A percentile compares a stretch with the other conserved stretches of the same genome.
Conservation (phyloP, 2,888 invertebrate species). For the Mimachlamys varia region DNA sequence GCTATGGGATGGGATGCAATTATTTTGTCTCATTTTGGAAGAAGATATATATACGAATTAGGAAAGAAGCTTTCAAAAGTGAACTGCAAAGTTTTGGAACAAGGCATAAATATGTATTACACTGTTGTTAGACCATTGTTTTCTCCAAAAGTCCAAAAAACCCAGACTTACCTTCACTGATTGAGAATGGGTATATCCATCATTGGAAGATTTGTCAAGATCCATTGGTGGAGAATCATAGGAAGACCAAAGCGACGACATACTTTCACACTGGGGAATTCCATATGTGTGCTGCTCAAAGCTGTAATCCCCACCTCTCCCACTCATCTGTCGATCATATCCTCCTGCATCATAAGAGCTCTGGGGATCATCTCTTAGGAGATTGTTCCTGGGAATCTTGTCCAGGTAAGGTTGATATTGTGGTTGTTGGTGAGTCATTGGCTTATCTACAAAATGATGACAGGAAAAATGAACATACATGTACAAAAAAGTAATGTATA, state of each 20-base stretch:
- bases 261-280: background rate
- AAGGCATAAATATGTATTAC: too few species aligned
- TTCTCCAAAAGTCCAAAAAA: too few species aligned
- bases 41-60: too few species aligned
- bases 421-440: background rate
- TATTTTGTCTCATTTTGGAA: too few species aligned
- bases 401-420: background rate
- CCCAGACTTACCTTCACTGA: too few species aligned
- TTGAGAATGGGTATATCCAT: background rate
- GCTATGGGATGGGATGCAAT: too few species aligned
- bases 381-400: background rate
- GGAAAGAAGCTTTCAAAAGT: too few species aligned
- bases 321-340: background rate
- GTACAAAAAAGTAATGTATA: too few species aligned
- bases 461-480: background rate
- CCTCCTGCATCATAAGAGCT: background rate
- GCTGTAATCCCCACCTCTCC: background rate
- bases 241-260: conserved; percentile 57
- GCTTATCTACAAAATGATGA: background rate
- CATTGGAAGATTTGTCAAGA: conserved; percentile 50
- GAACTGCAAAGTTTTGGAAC: too few species aligned
- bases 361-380: background rate
- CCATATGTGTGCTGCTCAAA: background rate
- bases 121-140: too few species aligned
- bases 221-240: conserved; percentile 70